phyloP scores from a whole-genome alignment of 2,113 vertebrate species.

The Tyrannus savana region DNA sequence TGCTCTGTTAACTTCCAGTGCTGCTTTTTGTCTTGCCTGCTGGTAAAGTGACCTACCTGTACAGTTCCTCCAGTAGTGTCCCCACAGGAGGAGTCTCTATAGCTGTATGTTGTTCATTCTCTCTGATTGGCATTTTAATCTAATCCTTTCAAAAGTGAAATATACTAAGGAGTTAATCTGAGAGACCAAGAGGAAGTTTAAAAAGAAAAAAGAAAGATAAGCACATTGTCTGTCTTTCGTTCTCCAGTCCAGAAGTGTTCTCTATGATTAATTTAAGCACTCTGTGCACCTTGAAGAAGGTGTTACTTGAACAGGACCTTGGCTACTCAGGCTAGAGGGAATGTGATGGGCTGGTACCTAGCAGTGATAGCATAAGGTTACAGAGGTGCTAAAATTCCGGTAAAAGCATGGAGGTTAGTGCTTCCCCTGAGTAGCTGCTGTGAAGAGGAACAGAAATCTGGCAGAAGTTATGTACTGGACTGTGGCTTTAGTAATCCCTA shows the following conservation, averaged over 20 bases:
- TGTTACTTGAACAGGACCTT: neutral
- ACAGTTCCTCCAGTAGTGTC: neutral
- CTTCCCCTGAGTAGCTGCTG: neutral
- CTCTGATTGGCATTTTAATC: neutral
- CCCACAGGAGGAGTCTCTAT: neutral
- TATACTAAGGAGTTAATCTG: neutral
- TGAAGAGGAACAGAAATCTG: neutral
- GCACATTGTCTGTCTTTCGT: neutral
- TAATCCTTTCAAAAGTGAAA: neutral
- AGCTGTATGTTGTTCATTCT: neutral
- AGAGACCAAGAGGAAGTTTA: neutral
- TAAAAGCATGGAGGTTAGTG: neutral
- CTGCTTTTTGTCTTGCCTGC: neutral
- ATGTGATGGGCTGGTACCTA: neutral
- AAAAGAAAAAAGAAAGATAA: neutral
- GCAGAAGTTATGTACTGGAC: neutral
- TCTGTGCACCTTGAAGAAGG: neutral
- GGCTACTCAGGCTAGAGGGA: neutral
- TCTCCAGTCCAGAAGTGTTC: neutral
- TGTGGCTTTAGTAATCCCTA: neutral
- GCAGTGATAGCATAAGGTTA: neutral
- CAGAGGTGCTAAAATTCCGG: neutral
- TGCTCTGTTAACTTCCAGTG: neutral
- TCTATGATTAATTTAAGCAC: slow-evolving; percentile 40
- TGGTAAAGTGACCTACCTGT: neutral